These are phyloP conservation scores for Cryptus armator DNA, from an alignment of 2,888 invertebrate genomes.

Conservation along the genomic window DNA sequence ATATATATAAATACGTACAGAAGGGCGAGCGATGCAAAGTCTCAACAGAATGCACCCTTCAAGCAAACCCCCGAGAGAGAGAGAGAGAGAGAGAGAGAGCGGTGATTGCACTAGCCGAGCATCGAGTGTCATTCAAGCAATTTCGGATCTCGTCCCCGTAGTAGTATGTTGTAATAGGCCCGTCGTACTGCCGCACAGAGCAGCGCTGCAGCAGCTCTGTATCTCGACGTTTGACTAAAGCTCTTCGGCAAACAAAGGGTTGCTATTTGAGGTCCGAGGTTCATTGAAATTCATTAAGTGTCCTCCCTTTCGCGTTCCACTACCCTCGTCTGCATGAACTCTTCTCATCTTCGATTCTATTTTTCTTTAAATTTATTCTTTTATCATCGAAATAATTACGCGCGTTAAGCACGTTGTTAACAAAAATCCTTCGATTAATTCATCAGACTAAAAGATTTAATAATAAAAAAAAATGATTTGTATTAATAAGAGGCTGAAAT, in stretches of 20 bases:
- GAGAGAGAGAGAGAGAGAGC: constrained; percentile 28
- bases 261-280: constrained; percentile 52
- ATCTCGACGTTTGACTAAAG: constrained; percentile 74
- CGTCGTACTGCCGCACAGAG: constrained; percentile 4
- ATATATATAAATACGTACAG: background rate
- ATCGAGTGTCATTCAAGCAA: constrained; percentile 72
- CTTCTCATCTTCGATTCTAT: background rate
- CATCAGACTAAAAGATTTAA: too few relatives aligned
- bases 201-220: constrained; percentile 28
- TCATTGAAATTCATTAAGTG: constrained; percentile 79
- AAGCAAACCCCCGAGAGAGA: constrained; percentile 59
- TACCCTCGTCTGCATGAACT: constrained; percentile 12
- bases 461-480: too few relatives aligned
- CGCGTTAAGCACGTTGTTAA: too few relatives aligned
- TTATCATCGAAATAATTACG: too few relatives aligned
- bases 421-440: too few relatives aligned
- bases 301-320: constrained; percentile 42
- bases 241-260: constrained; percentile 76
- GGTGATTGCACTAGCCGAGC: constrained; percentile 69
- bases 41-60: constrained; percentile 75
- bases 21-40: constrained; percentile 31
- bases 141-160: constrained; percentile 74
- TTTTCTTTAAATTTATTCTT: too few relatives aligned
- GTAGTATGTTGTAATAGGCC: constrained; percentile 7
- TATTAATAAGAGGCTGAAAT: too few relatives aligned